These are phyloP conservation scores for Ciconia nigra DNA, from an alignment of 2,797 vertebrate species.

Conservation along the genomic window DNA sequence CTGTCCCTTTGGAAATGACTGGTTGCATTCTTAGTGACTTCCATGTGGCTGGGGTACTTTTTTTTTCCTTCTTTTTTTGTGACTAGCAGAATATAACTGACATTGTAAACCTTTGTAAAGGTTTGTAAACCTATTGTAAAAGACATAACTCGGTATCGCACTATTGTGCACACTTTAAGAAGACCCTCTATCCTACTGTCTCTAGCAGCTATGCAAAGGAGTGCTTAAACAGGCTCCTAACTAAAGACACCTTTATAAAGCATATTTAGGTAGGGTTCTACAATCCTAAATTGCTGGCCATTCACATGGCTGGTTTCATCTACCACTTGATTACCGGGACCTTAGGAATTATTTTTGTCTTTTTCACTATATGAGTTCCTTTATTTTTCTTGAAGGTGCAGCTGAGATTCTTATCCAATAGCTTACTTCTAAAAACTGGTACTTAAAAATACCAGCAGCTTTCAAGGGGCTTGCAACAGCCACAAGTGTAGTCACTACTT, in stretches of 20 bases:
- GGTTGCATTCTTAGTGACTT: background rate
- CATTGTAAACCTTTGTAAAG: background rate
- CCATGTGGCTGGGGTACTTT: too few species aligned
- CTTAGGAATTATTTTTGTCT: background rate
- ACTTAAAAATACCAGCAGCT: background rate
- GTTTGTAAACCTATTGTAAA: background rate
- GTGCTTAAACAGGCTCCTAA: background rate
- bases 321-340: background rate
- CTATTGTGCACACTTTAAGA: background rate
- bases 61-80: background rate
- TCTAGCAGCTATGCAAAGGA: background rate
- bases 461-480: background rate
- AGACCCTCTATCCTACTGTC: accelerated
- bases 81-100: background rate
- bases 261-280: background rate
- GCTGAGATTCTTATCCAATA: background rate
- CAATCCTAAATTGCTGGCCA: background rate
- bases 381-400: background rate
- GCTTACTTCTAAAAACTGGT: background rate
- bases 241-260: background rate
- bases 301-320: background rate
- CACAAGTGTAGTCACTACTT: background rate
- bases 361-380: background rate
- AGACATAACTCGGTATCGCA: accelerated
- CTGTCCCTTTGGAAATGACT: background rate